phyloP scores from a whole-genome alignment of 2,888 invertebrate species.

The Altica lythri region DNA sequence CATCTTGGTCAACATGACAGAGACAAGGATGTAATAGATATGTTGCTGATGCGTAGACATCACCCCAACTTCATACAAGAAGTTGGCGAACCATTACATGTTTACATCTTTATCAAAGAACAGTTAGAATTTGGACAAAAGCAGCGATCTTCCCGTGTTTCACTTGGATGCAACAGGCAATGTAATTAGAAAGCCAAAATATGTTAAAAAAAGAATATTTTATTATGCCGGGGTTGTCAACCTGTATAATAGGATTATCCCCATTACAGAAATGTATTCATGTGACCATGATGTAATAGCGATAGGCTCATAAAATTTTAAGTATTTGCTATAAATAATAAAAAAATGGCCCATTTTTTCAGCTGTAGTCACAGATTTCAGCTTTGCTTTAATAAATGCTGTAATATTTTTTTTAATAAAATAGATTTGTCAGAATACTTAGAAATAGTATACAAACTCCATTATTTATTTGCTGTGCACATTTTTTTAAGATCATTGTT shows the following conservation, averaged over 20 bases:
- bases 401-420: too few relatives aligned
- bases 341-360: conserved; percentile 9
- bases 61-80: conserved; percentile 9
- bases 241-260: conserved; percentile 5
- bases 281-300: conserved; percentile 19
- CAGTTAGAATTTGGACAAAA: conserved; percentile 14
- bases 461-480: conserved; percentile 12
- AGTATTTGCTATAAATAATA: conserved; percentile 8
- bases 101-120: conserved; percentile 12
- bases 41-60: conserved; percentile 18
- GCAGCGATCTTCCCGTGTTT: conserved; percentile 2
- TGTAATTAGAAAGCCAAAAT: conserved; percentile 13
- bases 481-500: conserved; percentile 10
- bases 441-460: conserved; percentile 6
- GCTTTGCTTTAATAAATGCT: too few relatives aligned
- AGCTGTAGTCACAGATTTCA: too few relatives aligned
- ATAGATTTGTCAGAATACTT: conserved; percentile 2
- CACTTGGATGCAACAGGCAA: conserved; percentile 23
- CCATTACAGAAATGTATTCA: conserved; percentile 8
- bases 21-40: too few relatives aligned
- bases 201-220: conserved; percentile 10
- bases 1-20: too few relatives aligned
- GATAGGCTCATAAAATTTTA: conserved; percentile 16
- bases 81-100: conserved; percentile 15
- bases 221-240: conserved; percentile 22